Evolutionary conservation across 2,797 vertebrate genomes (phyloP).

Genomic region (Toxotes lorentzi): DNA sequence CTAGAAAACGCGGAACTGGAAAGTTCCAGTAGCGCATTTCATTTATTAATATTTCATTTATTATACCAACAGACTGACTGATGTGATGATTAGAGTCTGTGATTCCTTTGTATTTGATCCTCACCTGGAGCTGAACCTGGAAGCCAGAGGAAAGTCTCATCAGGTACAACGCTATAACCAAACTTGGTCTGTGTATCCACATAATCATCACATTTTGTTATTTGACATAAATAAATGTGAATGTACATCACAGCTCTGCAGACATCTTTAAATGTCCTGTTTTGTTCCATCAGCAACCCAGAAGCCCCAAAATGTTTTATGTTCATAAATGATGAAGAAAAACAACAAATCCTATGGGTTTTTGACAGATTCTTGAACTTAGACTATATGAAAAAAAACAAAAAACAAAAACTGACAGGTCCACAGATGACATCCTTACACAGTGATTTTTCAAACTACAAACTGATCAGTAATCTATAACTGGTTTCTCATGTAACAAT

Average conservation of each 20-base stretch:
- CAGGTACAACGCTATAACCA: background rate
- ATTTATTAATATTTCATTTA: background rate
- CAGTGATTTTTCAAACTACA: background rate
- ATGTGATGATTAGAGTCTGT: background rate
- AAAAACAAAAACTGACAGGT: background rate
- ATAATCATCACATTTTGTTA: background rate
- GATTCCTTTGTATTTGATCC: background rate
- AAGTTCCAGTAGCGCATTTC: background rate
- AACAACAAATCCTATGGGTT: background rate
- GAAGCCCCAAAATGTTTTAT: background rate
- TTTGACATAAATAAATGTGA: background rate
- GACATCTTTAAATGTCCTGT: no score
- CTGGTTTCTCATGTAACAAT: conserved; percentile 1
- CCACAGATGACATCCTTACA: background rate
- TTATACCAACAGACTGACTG: background rate
- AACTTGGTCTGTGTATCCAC: background rate
- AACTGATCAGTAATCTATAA: background rate
- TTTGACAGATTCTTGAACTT: background rate
- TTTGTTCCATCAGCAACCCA: no score
- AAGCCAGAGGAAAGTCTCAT: background rate
- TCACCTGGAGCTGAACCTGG: background rate
- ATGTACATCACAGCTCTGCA: no score
- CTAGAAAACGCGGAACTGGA: background rate
- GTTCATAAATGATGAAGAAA: background rate
- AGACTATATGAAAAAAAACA: background rate